Base-by-base conservation (phyloP, 2,797 vertebrate species). In the Sandelia bainsii region DNA sequence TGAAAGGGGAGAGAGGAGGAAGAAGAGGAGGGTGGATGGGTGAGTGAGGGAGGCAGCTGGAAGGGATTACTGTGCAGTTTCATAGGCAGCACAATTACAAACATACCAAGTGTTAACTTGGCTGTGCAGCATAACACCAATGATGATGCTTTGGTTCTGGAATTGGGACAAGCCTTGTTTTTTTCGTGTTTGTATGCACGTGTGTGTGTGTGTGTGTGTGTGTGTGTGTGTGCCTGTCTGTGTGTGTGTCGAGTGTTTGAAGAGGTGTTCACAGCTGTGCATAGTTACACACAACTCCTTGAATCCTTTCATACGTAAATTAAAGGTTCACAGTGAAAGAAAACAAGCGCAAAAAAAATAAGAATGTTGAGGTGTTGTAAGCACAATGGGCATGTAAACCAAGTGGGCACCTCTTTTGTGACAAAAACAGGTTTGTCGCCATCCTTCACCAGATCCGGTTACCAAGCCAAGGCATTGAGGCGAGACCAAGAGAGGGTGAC, bases 21-120 rank as follows among this genome's bases (percentile, higher is more conserved):
- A 65, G 79, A 77, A 67, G 83, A 77, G 65, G 72, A 80, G 81
- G 87, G 81, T 78, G 79, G 73, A 67, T 76, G 87, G 66, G 77
- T 87, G 89, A 90, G 85, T 86, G 88, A 90, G 90, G 85, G 85
- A 87, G 87, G 91, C 92, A 92, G 91, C 87, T 92, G 91, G 89
- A 91, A 89, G 86, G 91, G 91, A 93, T 93, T 93, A 93, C 83
- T 81, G 80, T 82, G 84, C 85, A 86, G 87, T 91, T 92, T 89
- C 89, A 87, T 89, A 87, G 83, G 86, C 87, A 83, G 86, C 81
- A 91, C 89, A 89, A 87, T 91, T 86, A 89, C 91, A 90, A 92
- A 90, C 86, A 90, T 89, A 87, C 83, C 83, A 66, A 89, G 87
- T 87, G 89, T 89, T 86, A 90, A 88, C 88, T 87, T 84, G 85